Percentiles rank a stretch among this genome's conserved stretches.
These are phyloP conservation scores for Hipparchia semele DNA, from an alignment of 2,888 invertebrate genomes.

Conservation along the genomic window DNA sequence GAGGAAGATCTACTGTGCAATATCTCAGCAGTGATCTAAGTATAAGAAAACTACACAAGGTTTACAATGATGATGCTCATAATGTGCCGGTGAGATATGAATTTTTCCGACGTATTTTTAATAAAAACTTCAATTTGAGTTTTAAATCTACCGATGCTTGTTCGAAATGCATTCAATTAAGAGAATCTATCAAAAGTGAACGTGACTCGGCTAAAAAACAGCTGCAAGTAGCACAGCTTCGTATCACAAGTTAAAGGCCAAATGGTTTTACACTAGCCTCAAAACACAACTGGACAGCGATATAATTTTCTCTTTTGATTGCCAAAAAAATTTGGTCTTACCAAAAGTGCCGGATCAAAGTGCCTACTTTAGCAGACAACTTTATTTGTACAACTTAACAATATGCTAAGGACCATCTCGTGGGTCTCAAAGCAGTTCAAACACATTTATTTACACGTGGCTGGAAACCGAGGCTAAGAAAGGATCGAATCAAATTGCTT, in stretches of 20 bases:
- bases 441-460: slow-evolving; percentile 13
- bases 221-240: too few relatives aligned
- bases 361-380: not conserved
- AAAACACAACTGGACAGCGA: too few relatives aligned
- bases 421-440: too few relatives aligned
- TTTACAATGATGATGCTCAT: not conserved
- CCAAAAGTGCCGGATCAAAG: slow-evolving; percentile 5
- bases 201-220: too few relatives aligned
- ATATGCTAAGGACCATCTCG: not conserved
- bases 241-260: too few relatives aligned
- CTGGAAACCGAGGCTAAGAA: not conserved
- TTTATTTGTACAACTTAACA: slow-evolving; percentile 5
- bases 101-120: too few relatives aligned
- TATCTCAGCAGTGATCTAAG: not conserved
- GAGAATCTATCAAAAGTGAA: too few relatives aligned
- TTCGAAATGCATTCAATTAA: too few relatives aligned
- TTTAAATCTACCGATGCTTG: too few relatives aligned
- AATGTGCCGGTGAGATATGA: not conserved
- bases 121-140: too few relatives aligned
- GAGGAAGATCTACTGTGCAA: not conserved
- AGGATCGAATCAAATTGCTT: not conserved
- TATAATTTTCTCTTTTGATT: not conserved
- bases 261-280: too few relatives aligned
- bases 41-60: too few relatives aligned
- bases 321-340: not conserved